Percentiles rank a stretch among this genome's conserved stretches.
These are phyloP conservation scores for Piaya cayana DNA, from an alignment of 2,113 vertebrate species.

Conservation along the genomic window DNA sequence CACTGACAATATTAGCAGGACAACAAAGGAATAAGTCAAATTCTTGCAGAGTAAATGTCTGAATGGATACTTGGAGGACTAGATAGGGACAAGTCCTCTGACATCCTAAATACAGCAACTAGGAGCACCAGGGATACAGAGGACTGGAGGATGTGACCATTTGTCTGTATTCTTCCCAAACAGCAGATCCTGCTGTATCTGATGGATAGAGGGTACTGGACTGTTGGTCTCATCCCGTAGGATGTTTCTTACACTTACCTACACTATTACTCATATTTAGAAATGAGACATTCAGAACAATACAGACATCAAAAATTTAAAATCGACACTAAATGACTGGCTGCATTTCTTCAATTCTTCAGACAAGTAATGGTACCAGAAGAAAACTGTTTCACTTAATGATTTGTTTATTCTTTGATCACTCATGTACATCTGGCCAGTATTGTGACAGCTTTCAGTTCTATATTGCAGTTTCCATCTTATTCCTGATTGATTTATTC, in stretches of 20 bases:
- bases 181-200: not conserved
- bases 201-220: not conserved
- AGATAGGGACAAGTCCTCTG: not conserved
- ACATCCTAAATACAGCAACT: not conserved
- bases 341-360: constrained; percentile 3
- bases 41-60: not conserved
- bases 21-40: not conserved
- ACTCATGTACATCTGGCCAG: constrained; percentile 54
- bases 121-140: not conserved
- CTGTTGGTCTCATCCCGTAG: not conserved
- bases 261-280: not conserved
- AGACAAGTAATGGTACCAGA: constrained; percentile 10
- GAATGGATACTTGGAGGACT: not conserved
- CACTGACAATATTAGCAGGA: not conserved
- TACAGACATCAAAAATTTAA: not conserved
- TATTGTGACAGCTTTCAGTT: constrained; percentile 59
- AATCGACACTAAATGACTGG: not conserved
- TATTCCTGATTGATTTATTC: constrained; percentile 47
- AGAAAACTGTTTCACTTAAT: constrained; percentile 53
- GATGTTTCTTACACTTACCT: not conserved
- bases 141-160: not conserved
- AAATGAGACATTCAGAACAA: not conserved
- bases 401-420: constrained; percentile 61
- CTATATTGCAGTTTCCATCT: constrained; percentile 45
- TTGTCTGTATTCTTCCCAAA: not conserved